Evolutionary conservation across 2,113 vertebrate genomes (phyloP).

Genomic region (Notarius lentiginosus): DNA sequence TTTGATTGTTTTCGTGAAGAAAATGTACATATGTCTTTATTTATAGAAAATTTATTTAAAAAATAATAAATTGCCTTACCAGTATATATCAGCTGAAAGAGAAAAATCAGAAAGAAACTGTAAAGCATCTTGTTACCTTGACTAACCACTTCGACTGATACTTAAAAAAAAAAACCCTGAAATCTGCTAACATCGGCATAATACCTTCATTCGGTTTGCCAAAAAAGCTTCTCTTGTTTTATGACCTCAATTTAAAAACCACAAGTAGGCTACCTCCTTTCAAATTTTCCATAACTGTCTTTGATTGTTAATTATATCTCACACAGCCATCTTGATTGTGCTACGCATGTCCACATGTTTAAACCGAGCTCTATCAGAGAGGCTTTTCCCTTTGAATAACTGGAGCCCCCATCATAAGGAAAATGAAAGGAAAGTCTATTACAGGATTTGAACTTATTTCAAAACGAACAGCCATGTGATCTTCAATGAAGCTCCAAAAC

Average conservation of each 20-base stretch:
- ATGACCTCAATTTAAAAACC: slow-evolving; percentile 12
- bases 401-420: not conserved
- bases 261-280: slow-evolving; percentile 6
- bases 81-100: not conserved
- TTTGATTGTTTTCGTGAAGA: not conserved
- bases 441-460: not conserved
- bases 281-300: not conserved
- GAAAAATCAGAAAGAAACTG: not conserved
- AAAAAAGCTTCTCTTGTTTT: not conserved
- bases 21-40: not conserved
- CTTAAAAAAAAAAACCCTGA: not conserved
- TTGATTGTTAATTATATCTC: slow-evolving; percentile 4
- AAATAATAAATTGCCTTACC: slow-evolving; percentile 4
- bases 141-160: not conserved
- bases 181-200: not conserved
- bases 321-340: not conserved
- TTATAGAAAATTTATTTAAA: not conserved
- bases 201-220: not conserved
- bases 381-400: not conserved
- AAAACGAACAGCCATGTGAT: not conserved
- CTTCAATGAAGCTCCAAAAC: not conserved
- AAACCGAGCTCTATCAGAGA: not conserved
- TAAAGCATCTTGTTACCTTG: slow-evolving; percentile 1
- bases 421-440: not conserved
- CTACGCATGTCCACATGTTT: not conserved